Base-by-base conservation (phyloP, 1,140 invertebrate genomes). In the Zaprionus davidi region DNA sequence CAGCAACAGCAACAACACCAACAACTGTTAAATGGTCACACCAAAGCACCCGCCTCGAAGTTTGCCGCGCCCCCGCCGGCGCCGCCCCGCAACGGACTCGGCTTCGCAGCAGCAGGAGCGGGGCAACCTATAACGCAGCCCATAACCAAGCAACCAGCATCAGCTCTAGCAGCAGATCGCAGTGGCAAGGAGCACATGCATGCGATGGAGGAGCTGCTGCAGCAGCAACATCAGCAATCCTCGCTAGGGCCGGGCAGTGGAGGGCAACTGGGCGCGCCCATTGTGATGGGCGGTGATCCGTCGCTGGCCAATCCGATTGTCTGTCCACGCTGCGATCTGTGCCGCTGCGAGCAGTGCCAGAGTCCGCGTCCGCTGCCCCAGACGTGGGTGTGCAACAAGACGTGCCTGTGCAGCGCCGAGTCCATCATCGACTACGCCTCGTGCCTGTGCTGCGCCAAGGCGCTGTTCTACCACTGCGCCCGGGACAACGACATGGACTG, bases 381-480 rank as follows among this genome's bases (percentile, higher is more conserved):
- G 78, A 95, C 95, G 58, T 99, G 98, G 98, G 94, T 98, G 72
- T 98, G 97, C 94, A 95, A 96, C 93, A 95, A 97, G 91, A 95
- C 96, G 92, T 98, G 96, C 93, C 95, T 97, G 82, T 96, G 97
- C 93, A 98, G 97, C 82, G 96, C 97, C 56, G 96, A 98, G 92
- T 95, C 96, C 68, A 94, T 96, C 77, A 95, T 99, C 72, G 97
- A 98, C 93, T 97, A 97, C 92, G 96, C 96, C 59, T 97, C 97
- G 69, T 99, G 98, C 92, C 95, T 99, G 93, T 99, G 98, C 94
- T 98, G 97, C 93, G 97, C 98, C 78, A 98, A 98, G 92, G 97
- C 96, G 49, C 92, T 98, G 34, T 98, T 98, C 93, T 99, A 99
- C 93, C 98, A 99, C 92, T 98, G 97, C 93, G 95, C 95, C 71